Evolutionary conservation across 2,888 invertebrate species (phyloP), one percentile per base, ranked within the genome.

Genomic region (Chesias legatella): DNA sequence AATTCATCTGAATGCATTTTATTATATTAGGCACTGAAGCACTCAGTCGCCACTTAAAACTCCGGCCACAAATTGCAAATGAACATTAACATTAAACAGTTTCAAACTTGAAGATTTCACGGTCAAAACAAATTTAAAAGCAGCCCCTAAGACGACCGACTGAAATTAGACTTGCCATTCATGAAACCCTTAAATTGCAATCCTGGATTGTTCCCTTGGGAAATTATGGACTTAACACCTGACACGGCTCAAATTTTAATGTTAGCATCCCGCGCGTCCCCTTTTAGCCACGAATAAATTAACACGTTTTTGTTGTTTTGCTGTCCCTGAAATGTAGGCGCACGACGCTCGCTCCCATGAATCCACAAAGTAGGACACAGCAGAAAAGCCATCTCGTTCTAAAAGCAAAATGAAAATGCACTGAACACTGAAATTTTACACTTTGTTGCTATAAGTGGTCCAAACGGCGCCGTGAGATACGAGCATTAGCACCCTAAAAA

Each of bases 211-310:
- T 75, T 71, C 86, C 79, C 84, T 21, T 23, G 88, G 86, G 88
- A 88, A 88, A 88, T 88, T 86, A 88, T 83, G 84, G 83, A 83
- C 86, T 88, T 85, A 84, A 69, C 86, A 86, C 86, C 88, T 86
- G 85, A 82, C 84, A 73, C 76, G 79, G 78, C 76, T 81, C 82
- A 85, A 85, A 88, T 83, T 88, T 85, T 88, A 85, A 86, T 84
- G 84, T 73, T 71, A 60, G 62, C 53, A 61, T 66, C 67, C 64
- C 57, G 51, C 66, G 52, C 63, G 64, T 67, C 63, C 68, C 67
- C 68, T 71, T 70, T 68, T 62, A 69, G 64, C 62, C 60, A 52
- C 60, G 84, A 79, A 85, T 85, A 84, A 82, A 84, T 85, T 84
- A 84, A 79, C 70, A 58, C 59, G 63, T 66, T 67, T 66, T 69